A percentile compares a stretch with the other conserved stretches of the same genome.
Evolutionary conservation across 2,797 vertebrate genomes (phyloP).

Genomic region (Danio tinwini): DNA sequence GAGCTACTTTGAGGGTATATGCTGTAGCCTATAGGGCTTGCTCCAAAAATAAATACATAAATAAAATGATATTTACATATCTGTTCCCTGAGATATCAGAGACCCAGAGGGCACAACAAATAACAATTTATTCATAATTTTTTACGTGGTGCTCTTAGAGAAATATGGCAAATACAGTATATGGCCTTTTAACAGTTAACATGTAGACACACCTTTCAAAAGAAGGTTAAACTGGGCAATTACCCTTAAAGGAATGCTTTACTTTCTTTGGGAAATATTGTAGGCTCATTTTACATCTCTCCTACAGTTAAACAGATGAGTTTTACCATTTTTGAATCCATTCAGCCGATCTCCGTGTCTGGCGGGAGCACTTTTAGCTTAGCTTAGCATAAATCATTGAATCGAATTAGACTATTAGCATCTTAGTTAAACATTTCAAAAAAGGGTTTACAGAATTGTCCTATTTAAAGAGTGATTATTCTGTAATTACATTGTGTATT

Average conservation of each 20-base stretch:
- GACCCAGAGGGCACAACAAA: constrained; percentile 21
- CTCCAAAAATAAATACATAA: background rate
- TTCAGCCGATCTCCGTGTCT: too few relatives aligned
- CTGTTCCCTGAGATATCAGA: constrained; percentile 39
- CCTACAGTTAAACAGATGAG: too few relatives aligned
- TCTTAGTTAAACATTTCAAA: too few relatives aligned
- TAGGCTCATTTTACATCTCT: too few relatives aligned
- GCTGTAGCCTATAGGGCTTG: background rate
- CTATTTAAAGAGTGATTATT: too few relatives aligned
- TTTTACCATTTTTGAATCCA: too few relatives aligned
- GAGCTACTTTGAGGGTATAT: constrained; percentile 41
- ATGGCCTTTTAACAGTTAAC: background rate
- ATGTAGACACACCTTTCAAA: constrained; percentile 20
- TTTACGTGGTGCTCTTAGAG: background rate
- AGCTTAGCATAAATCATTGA: too few relatives aligned
- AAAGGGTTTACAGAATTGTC: too few relatives aligned
- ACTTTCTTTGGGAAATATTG: too few relatives aligned
- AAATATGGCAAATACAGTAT: background rate
- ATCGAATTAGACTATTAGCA: too few relatives aligned
- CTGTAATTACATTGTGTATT: too few relatives aligned
- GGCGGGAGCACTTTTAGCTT: too few relatives aligned
- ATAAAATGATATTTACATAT: constrained; percentile 9
- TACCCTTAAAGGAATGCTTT: background rate
- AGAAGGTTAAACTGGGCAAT: background rate
- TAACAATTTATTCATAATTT: background rate